phyloP scores from a whole-genome alignment of 1,140 invertebrate genomes.

The Pygmarrhopalites habei region DNA sequence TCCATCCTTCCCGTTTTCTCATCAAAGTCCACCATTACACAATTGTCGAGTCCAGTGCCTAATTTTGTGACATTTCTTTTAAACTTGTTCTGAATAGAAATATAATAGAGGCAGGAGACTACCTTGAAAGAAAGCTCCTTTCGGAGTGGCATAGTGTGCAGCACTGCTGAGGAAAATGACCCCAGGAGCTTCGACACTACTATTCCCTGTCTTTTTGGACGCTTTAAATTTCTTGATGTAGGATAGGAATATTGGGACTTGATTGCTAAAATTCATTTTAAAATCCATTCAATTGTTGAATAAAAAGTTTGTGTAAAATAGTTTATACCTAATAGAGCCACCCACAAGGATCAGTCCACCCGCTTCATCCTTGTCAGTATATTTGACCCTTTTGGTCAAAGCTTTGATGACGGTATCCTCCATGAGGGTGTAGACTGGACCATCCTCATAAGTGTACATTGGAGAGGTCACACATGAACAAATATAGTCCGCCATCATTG shows the following conservation, averaged over 20 bases:
- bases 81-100: not conserved
- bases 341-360: conserved; percentile 89
- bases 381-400: conserved; percentile 82
- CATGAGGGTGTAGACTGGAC: conserved; percentile 77
- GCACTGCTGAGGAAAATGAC: conserved; percentile 77
- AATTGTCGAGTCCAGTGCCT: conserved; percentile 63
- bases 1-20: conserved; percentile 70
- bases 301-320: too few species aligned
- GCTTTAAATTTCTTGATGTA: conserved; percentile 66
- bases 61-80: not conserved
- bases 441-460: conserved; percentile 67
- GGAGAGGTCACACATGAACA: not conserved
- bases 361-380: conserved; percentile 65
- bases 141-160: conserved; percentile 89
- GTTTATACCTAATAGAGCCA: conserved; percentile 83
- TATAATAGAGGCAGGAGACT: not conserved
- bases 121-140: conserved; percentile 42
- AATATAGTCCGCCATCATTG: conserved; percentile 19
- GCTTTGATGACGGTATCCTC: conserved; percentile 67
- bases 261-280: too few species aligned
- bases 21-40: conserved; percentile 63
- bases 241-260: conserved; percentile 88
- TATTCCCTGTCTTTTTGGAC: conserved; percentile 49
- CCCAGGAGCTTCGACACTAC: conserved; percentile 48
- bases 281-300: too few species aligned